These are phyloP conservation scores for Machimus rusticus DNA, from an alignment of 2,888 invertebrate species.

Conservation along the genomic window DNA sequence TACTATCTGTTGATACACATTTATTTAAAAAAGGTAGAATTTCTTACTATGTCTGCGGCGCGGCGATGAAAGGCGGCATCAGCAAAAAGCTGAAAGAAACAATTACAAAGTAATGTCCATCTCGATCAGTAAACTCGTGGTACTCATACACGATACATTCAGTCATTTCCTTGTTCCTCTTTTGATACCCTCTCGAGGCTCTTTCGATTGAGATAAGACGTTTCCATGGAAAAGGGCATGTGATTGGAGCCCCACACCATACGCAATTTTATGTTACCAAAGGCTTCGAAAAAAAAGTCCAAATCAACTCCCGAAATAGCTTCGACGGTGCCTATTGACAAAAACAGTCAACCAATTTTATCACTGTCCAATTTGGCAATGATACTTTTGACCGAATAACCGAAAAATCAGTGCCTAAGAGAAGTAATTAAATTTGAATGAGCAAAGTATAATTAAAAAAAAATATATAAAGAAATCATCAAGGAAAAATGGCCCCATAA, in stretches of 20 bases:
- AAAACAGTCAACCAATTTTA: not conserved
- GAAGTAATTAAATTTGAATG: not conserved
- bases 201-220: slow-evolving; percentile 14
- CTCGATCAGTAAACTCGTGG: not conserved
- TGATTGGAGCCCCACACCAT: not conserved
- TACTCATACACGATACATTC: slow-evolving; percentile 3
- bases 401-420: not conserved
- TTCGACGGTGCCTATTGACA: not conserved
- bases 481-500: not conserved
- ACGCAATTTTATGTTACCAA: slow-evolving; percentile 32
- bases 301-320: slow-evolving; percentile 25
- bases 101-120: not conserved
- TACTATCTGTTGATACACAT: not conserved
- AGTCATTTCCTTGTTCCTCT: slow-evolving; percentile 36
- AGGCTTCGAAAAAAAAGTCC: not conserved
- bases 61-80: not conserved
- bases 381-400: slow-evolving; percentile 31
- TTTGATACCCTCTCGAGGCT: slow-evolving; percentile 31
- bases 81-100: not conserved
- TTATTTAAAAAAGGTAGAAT: not conserved
- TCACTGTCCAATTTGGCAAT: slow-evolving; percentile 8
- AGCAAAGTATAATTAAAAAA: not conserved
- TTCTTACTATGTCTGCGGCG: not conserved
- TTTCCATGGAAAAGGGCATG: slow-evolving; percentile 29
- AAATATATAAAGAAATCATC: not conserved